Evolutionary conservation across 2,797 vertebrate genomes (phyloP).

Genomic region (Lacerta viridis): DNA sequence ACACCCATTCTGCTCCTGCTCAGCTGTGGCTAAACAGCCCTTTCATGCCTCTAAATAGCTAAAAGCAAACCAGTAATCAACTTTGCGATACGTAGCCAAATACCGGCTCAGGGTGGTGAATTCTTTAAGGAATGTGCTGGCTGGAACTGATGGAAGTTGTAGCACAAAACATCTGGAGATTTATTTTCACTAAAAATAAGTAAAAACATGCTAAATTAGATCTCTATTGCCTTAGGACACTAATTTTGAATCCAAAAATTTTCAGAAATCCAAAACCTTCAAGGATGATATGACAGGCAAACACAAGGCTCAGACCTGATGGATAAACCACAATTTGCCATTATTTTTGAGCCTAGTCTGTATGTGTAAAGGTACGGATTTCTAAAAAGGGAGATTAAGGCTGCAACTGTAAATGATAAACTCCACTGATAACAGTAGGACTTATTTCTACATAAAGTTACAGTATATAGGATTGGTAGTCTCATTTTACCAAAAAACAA

Average conservation of each 20-base stretch:
- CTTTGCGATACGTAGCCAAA: neutral
- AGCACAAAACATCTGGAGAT: too few relatives aligned
- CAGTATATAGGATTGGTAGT: too few relatives aligned
- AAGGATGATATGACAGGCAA: neutral
- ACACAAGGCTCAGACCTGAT: neutral
- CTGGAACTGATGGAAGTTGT: too few relatives aligned
- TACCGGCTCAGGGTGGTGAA: accelerated
- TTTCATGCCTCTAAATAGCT: neutral
- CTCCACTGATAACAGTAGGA: neutral
- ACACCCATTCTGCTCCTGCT: neutral
- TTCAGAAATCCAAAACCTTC: neutral
- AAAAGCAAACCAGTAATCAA: neutral
- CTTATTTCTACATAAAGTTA: neutral
- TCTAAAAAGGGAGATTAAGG: neutral
- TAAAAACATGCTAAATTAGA: neutral
- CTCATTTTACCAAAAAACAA: neutral
- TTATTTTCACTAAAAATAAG: neutral
- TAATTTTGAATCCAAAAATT: neutral
- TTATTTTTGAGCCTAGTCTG: neutral
- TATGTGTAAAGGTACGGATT: neutral
- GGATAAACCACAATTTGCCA: too few relatives aligned
- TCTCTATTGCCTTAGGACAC: neutral
- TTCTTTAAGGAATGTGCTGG: neutral
- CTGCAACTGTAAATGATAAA: neutral
- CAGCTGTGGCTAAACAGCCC: neutral